phyloP scores from a whole-genome alignment of 2,113 vertebrate genomes.

The Hemibagrus wyckioides region DNA sequence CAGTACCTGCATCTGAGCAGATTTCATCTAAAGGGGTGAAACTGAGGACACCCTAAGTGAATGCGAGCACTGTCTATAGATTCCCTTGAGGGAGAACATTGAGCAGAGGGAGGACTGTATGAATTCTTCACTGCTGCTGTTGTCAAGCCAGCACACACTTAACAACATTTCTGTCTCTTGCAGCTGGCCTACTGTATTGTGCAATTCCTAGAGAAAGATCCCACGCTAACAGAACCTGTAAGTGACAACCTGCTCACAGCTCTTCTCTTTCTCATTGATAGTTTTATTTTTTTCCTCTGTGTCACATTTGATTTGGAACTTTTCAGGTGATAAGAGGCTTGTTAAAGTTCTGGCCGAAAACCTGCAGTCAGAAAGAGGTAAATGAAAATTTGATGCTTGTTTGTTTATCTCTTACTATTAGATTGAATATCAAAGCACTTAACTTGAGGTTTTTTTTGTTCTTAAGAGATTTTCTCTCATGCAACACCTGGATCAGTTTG shows the following conservation, averaged over 20 bases:
- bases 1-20: background rate
- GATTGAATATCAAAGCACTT: background rate
- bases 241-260: constrained; percentile 60
- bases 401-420: background rate
- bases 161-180: constrained; percentile 43
- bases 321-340: constrained; percentile 94
- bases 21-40: background rate
- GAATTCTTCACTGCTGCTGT: background rate
- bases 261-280: background rate
- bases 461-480: background rate
- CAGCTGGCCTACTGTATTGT: constrained; percentile 99
- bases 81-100: background rate
- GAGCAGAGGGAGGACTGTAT: background rate
- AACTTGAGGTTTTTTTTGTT: background rate
- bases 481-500: background rate
- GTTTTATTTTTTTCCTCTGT: background rate
- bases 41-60: background rate
- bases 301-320: background rate
- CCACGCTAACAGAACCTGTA: constrained; percentile 97
- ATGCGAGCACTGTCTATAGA: background rate
- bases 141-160: background rate
- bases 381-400: background rate
- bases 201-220: constrained; percentile 99
- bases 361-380: constrained; percentile 99
- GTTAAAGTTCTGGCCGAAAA: constrained; percentile 99